Evolutionary conservation across 2,797 vertebrate species (phyloP), one percentile per base, ranked within the genome.

Genomic region (Eupleurogrammus muticus): DNA sequence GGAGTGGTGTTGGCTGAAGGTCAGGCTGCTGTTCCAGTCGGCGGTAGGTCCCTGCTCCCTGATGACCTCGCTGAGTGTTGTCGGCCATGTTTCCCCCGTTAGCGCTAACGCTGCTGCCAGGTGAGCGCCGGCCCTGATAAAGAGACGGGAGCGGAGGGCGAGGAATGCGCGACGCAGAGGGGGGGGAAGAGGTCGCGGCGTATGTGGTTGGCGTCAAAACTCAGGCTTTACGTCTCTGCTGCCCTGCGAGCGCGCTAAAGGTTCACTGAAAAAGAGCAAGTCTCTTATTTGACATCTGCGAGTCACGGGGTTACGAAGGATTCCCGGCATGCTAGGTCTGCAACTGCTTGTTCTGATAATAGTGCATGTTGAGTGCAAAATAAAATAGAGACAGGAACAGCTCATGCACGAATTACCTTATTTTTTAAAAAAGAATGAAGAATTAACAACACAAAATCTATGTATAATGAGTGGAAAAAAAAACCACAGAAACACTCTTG

Each of bases 1-100:
- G 83, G 83, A 84, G 85, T 83, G 80, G 87, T 87, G 90, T 89
- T 82, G 51, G 84, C 72, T 89, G 88, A 91, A 93, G 92, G 92
- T 93, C 92, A 93, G 78, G 72, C 70, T 73, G 75, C 68, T 78
- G 82, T 89, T 83, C 60, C 46, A 79, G 73, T 53, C 88, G 71
- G 88, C 83, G 74, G 89, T 90, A 75, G 88, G 72, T 87, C 82
- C 44, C 53, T 77, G 83, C 79, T 76, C 82, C 83, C 55, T 11
- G 38, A 69, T 49, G 80, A 84, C 87, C 81, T 82, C 60, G 10
- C 16, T 21, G 68, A 88, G 81, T 74, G 75, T 75, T 57, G 80
- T 60, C 44, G 79, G 75, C 44, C 77, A 38, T 81, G 83, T 87
- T n/a, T 80, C 68, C 68, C 60, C 14, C 83, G 85, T 87, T 70